A percentile compares a stretch with the other conserved stretches of the same genome.
These are phyloP conservation scores for Oxycera nigricornis DNA, from an alignment of 2,888 invertebrate genomes.

Conservation along the genomic window DNA sequence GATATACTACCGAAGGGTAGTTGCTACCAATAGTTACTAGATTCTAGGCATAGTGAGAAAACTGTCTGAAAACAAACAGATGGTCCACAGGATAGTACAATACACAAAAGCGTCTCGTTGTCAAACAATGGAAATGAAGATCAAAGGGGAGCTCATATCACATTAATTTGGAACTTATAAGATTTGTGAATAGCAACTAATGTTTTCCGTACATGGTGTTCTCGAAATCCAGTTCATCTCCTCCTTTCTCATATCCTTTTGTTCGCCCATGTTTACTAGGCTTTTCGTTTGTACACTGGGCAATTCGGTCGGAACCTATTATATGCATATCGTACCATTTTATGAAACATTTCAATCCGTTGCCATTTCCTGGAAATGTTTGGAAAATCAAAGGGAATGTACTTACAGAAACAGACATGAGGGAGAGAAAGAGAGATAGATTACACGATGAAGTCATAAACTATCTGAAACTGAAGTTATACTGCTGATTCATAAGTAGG, in stretches of 20 bases:
- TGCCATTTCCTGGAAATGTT: neutral
- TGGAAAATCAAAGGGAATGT: neutral
- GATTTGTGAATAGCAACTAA: conserved; percentile 7
- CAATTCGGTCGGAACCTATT: neutral
- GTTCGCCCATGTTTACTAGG: neutral
- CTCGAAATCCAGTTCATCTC: neutral
- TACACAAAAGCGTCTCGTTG: conserved; percentile 8
- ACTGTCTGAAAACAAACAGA: conserved; percentile 25
- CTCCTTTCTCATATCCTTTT: neutral
- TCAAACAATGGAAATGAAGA: conserved; percentile 35
- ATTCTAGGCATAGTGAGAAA: conserved; percentile 22
- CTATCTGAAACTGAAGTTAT: conserved; percentile 5
- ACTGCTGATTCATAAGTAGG: neutral
- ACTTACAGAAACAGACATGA: neutral
- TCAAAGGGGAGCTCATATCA: conserved; percentile 34
- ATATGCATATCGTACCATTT: neutral
- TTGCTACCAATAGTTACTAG: neutral
- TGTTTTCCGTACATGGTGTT: conserved; percentile 1
- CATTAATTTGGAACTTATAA: conserved; percentile 36
- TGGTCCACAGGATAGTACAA: conserved; percentile 8
- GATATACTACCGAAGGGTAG: too few species aligned
- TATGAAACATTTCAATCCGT: neutral
- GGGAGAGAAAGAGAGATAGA: neutral
- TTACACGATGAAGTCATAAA: neutral
- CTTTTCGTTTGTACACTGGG: neutral